Base-by-base conservation (phyloP, 2,797 vertebrate genomes). In the Natrix natrix region DNA sequence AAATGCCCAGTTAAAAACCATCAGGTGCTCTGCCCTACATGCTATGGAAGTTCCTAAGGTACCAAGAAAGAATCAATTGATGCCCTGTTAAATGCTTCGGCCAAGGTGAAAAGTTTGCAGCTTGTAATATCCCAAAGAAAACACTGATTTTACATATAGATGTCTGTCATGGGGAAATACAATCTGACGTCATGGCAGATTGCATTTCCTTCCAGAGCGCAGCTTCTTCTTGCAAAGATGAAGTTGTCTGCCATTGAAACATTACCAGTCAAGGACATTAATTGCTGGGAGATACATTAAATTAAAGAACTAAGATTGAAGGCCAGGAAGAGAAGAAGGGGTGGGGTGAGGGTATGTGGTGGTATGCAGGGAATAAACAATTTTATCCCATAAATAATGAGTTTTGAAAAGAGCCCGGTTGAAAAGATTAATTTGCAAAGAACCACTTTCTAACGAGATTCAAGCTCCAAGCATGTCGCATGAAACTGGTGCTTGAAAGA, bases 271-370 rank as follows among this genome's bases (percentile, higher is more conserved):
- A 97, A 96, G 97, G 93, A 97, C 94, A 96, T 96, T 97, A 97
- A 97, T 97, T 96, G 96, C 94, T 96, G 90, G 94, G 91, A 95
- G 94, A 97, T 95, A 97, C 96, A 97, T 97, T 96, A 97, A 96
- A 94, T 95, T 90, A 96, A 11, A 92, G 93, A 94, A 95, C 90
- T 93, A 94, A 97, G 94, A 93, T 95, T 95, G 93, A 54, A 95
- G 93, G 93, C 88, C 93, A 43, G 87, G 55, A 78, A 94, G 92
- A 91, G 32, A 14, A 93, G 86, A n/a, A 20, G 60, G 86, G 48
- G 48, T 3, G 48, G 48, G 48, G 48, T 37, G 32, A 1, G 43
- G 54, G 28, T 4, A 8, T 91, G 90, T 61, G 91, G 92, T 92
- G 95, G 88, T 88, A 20, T 61, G 66, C 12, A 24, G 32, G 26